Base-by-base conservation (phyloP, 2,888 invertebrate genomes). In the Metalampra italica region DNA sequence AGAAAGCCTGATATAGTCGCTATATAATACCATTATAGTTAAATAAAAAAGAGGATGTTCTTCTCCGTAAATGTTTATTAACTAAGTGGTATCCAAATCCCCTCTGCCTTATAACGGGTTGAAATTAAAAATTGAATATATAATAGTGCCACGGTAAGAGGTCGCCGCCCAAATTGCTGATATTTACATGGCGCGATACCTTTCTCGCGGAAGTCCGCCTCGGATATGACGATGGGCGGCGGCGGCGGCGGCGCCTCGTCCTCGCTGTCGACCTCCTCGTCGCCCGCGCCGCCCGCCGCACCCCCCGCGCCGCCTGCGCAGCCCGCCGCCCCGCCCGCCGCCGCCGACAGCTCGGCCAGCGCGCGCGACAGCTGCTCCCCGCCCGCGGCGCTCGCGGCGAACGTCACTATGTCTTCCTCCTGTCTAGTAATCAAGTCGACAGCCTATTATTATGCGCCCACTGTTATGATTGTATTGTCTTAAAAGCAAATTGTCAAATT, bases 141-240 rank as follows among this genome's bases (percentile, higher is more conserved):
- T 36, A 36, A 3, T 14, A 9, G 14, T 39, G 12, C 12, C 12
- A 4, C 9, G 3, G 9, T 22, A 22, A 22, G 22, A 22, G 22
- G 22, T 22, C 22, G 22, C 5, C 22, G 22, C 2, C 22, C 22
- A 22, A 22, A 22, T 22, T 22, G 22, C 22, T 22, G 22, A 22
- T 22, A 22, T 22, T 22, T 22, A 22, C 22, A 22, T 22, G 22
- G 22, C 5, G 22, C 22, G 22, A 22, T 22, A 88, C 90, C 89
- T 62, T 88, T 88, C 60, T 90, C 90, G 30, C 83, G 66, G 53
- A 90, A 88, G 59, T 89, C 88, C 0, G 89, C 88, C 59, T 90
- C 90, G 0, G 90, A 88, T 48, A 90, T 90, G 62, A 90, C 70
- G 30, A 80, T 54, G 15, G 88, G 88, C 39, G 84, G 76, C 30